Conservation (phyloP, 2,888 invertebrate genomes). For the Aphidoletes aphidimyza region DNA sequence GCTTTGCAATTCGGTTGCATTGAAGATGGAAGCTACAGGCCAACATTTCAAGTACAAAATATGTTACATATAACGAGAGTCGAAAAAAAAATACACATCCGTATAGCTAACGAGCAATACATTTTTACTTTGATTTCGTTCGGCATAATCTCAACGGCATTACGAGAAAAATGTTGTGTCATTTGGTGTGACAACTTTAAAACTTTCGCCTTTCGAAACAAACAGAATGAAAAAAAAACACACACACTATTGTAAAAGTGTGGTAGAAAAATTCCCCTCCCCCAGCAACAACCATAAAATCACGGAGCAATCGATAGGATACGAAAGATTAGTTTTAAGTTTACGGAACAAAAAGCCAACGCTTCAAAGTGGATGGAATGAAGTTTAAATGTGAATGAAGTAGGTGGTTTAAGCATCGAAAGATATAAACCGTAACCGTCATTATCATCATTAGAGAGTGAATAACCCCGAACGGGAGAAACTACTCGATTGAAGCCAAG, state of each 20-base stretch:
- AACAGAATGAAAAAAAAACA: too few species aligned
- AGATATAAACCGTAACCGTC: background rate
- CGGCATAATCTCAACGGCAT: background rate
- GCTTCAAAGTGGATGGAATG: too few species aligned
- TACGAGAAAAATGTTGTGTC: conserved; percentile 6
- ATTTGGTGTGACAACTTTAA: background rate
- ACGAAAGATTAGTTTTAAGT: too few species aligned
- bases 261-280: background rate
- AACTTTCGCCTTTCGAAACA: background rate
- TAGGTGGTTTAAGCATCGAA: background rate
- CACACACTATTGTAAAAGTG: background rate
- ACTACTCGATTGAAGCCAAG: background rate
- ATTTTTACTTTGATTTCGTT: background rate
- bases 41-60: too few species aligned
- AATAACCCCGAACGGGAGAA: too few species aligned
- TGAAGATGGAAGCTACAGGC: too few species aligned
- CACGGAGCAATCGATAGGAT: too few species aligned
- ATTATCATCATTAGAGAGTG: background rate
- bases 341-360: too few species aligned
- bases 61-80: too few species aligned
- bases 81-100: background rate
- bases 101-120: background rate
- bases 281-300: background rate
- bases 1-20: too few species aligned
- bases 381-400: background rate